phyloP scores from a whole-genome alignment of 2,888 invertebrate genomes.

The Venustoraphidia nigricollis region DNA sequence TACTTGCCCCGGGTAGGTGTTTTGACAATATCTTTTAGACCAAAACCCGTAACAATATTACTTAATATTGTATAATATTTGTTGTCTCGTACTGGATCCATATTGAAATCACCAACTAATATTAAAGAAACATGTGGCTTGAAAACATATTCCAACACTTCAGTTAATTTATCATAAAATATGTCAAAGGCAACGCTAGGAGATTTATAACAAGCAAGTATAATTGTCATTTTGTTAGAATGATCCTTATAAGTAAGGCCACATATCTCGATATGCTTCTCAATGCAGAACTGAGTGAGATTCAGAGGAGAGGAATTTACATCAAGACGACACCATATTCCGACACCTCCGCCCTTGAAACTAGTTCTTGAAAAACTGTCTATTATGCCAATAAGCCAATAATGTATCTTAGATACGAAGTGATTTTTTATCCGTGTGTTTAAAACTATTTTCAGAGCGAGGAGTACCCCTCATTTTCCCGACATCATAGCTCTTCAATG shows the following conservation, averaged over 20 bases:
- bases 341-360: not conserved
- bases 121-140: not conserved
- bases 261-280: not conserved
- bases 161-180: not conserved
- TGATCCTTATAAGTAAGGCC: not conserved
- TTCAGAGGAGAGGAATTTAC: not conserved
- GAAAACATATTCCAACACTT: not conserved
- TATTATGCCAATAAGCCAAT: too few species aligned
- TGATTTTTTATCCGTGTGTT: too few species aligned
- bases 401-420: too few species aligned
- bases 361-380: not conserved
- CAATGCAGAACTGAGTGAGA: not conserved
- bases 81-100: not conserved
- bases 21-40: not conserved
- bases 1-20: not conserved
- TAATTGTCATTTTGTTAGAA: not conserved
- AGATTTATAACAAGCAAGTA: not conserved
- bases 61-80: not conserved
- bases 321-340: not conserved
- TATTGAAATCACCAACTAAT: not conserved
- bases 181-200: not conserved
- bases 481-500: too few species aligned
- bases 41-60: not conserved
- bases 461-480: too few species aligned
- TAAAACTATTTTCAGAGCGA: too few species aligned